Base-by-base conservation (phyloP, 2,113 vertebrate species). In the Abramis brama region DNA sequence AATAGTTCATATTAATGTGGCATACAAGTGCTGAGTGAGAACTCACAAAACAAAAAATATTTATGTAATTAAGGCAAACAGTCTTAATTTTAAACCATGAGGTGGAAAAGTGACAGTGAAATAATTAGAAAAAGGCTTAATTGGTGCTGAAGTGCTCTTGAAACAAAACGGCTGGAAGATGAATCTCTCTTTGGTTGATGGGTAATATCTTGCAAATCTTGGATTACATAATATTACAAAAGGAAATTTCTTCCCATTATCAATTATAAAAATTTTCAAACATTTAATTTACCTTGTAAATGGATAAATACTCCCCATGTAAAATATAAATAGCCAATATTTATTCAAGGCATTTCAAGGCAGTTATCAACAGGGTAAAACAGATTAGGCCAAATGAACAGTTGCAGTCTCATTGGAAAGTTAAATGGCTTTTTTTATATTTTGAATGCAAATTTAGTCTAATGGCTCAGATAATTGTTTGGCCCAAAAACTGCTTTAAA, bases 241-340 rank as follows among this genome's bases (percentile, higher is more conserved):
- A 15, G 11, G 21, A 10, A 25, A 55, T 13, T 13, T 23, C 6
- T n/a, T 36, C 33, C 21, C 2, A 74, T 45, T 2, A 15, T 74
- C 36, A 45, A 23, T 77, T 12, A 57, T 55, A 55, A 33, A 77
- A 77, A 23, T 21, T 1, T 75, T 13, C 73, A 13, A 39, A 62
- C 57, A 79, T 60, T 33, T 77, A 15, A 57, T 60, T 60, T 27
- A 45, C 8, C 66, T 80, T 19, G 62, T 55, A 82, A 70, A 10
- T 83, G 50, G 21, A 83, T 57, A 57, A 77, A 77, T 19, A 55
- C 25, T 77, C 17, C 17, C 47, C 12, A 25, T 82, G 64, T 74
- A 43, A 73, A 73, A 83, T 57, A 73, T 73, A 73, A 73, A 83
- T 71, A n/a, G 47, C 23, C 43, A 52, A 52, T 82, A 83, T 73